These are phyloP conservation scores for Timema cristinae DNA, from an alignment of 2,888 invertebrate genomes.

Conservation along the genomic window DNA sequence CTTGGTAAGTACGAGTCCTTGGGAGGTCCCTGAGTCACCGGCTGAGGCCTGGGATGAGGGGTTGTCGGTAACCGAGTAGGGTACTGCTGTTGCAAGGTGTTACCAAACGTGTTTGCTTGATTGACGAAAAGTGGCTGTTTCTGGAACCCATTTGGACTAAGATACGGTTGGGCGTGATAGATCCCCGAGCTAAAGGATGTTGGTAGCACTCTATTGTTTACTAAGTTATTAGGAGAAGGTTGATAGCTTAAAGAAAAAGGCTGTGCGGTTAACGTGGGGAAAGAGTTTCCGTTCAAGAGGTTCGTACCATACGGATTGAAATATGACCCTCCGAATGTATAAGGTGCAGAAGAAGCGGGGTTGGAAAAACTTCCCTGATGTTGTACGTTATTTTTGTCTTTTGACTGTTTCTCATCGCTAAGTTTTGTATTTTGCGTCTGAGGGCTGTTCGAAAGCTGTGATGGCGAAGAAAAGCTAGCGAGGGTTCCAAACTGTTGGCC, in stretches of 20 bases:
- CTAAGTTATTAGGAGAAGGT: neutral
- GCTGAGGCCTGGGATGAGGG: too few relatives aligned
- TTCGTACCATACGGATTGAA: neutral
- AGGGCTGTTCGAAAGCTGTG: neutral
- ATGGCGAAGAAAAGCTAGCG: too few relatives aligned
- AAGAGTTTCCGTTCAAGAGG: constrained; percentile 10
- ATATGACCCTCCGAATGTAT: neutral
- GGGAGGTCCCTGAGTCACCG: too few relatives aligned
- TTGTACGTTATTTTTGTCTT: neutral
- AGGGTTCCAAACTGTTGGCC: too few relatives aligned
- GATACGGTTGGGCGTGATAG: neutral
- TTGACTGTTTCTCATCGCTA: neutral
- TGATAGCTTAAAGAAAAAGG: neutral
- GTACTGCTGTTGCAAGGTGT: too few relatives aligned
- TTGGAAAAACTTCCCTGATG: neutral
- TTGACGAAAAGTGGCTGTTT: neutral
- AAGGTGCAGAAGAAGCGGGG: neutral
- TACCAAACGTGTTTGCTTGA: neutral
- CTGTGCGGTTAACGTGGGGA: neutral
- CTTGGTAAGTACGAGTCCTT: too few relatives aligned
- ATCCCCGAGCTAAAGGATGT: neutral
- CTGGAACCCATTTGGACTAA: neutral
- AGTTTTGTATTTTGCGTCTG: neutral
- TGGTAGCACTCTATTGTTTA: neutral
- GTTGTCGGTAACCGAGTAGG: too few relatives aligned